Base-by-base conservation (phyloP, 1,140 invertebrate genomes). In the Apocrypta bakeri region DNA sequence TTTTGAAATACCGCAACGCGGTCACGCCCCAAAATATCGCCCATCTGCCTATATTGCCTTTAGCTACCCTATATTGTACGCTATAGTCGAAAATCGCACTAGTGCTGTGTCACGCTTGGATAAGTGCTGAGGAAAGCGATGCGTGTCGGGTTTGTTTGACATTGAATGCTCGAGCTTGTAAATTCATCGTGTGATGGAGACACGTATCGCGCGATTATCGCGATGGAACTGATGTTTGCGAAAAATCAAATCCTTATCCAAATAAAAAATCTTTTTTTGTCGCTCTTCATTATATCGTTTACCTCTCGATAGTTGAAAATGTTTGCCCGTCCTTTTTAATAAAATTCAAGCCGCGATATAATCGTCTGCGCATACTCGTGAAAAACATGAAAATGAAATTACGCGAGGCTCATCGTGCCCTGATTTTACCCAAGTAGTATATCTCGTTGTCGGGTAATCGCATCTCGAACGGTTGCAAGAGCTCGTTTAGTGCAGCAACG, bases 11-110 rank as follows among this genome's bases (percentile, higher is more conserved):
- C 42, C 73, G 56, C 73, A 61, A 61, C 71, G n/a, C 0, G 42
- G 73, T 56, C 73, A 75, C 40, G 42, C 48, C 25, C 25, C 24
- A n/a, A 31, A 61, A 75, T 61, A 75, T 56, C 73, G 73, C 3
- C 73, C 73, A 75, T 75, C 48, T 75, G 73, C 12, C 17, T 21
- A 21, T 21, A 56, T 56, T 2, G 48, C 48, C 33, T 37, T 4
- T 37, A 37, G 33, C 48, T 56, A n/a, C 17, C 48, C 48, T 56
- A 0, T 56, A 56, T 56, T 17, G 48, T 56, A 2, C 48, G 17
- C 48, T 17, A 17, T n/a, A 21, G 2, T 21, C 48, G 48, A 56
- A 56, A 56, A 56, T 56, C 48, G 21, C 21, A n/a, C 48, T 48
- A 48, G 7, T 6, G 48, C 21, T 77, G 61, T 64, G 61, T 77